Base-by-base conservation (phyloP, 2,797 vertebrate species). In the Girardinus metallicus region DNA sequence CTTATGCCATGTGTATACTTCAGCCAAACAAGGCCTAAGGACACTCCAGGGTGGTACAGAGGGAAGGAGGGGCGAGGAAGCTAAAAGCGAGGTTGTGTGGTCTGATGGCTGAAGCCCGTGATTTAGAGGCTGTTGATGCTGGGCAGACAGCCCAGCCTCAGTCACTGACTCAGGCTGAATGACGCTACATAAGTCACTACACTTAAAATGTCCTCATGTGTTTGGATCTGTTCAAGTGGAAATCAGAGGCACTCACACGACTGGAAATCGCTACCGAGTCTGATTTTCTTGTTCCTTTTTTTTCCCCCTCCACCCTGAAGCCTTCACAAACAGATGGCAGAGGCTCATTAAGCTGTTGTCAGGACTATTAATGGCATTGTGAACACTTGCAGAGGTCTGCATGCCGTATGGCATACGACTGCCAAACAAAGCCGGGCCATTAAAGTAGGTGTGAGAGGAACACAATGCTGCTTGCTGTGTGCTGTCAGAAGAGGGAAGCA, bases 111-210 rank as follows among this genome's bases (percentile, higher is more conserved):
- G 89, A 91, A 92, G 91, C 86, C 92, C 84, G 85, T 95, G 95
- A 96, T 96, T 96, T 96, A 95, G 92, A 90, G 95, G 94, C 95
- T 96, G 95, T 96, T 95, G 95, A 95, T 95, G 87, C 92, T 79
- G 92, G 94, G 94, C 94, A 94, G 89, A 77, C 90, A 83, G 94
- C 94, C 95, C 93, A 93, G 93, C 86, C 91, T 84, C 91, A 87
- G 92, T 93, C 94, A 94, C 93, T 95, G 94, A 94, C 94, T 95
- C 95, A 95, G 90, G 82, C 84, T 83, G 83, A 93, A 93, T 93
- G 94, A 93, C 86, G 94, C 94, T 93, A 94, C 90, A 88, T 94
- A 95, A 96, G 95, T 95, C 95, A 94, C 93, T 91, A 87, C 94
- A 95, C 95, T 95, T 95, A 94, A 94, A 95, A 94, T 91, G 92